Conservation (phyloP, 2,797 vertebrate species). For the Taeniopygia guttata region DNA sequence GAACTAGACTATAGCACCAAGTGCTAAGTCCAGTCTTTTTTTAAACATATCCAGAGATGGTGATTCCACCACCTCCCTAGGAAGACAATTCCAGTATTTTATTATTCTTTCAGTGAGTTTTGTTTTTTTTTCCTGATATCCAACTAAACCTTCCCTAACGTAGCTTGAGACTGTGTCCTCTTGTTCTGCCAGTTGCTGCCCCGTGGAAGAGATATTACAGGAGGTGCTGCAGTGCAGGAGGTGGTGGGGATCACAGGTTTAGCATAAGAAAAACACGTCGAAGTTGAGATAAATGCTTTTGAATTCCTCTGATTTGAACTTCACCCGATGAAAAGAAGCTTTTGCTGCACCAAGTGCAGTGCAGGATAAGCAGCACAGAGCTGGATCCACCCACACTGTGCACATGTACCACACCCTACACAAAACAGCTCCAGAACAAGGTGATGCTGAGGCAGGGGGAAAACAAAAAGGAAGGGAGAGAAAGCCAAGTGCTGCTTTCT, state of each 20-base stretch:
- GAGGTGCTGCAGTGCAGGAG: not conserved
- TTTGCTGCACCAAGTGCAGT: not conserved
- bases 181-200: too few species aligned
- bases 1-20: too few species aligned
- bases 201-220: too few species aligned
- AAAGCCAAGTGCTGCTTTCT: not conserved
- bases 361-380: not conserved
- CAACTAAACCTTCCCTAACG: too few species aligned
- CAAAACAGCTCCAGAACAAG: not conserved
- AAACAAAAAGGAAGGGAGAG: not conserved
- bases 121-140: too few species aligned
- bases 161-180: too few species aligned
- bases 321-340: not conserved
- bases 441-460: not conserved
- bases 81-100: too few species aligned
- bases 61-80: too few species aligned
- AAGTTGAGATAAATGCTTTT: not conserved
- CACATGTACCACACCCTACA: too few species aligned
- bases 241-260: not conserved
- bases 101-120: too few species aligned
- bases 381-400: fast-evolving
- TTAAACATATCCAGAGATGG: too few species aligned
- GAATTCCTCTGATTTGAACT: not conserved
- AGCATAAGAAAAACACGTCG: fast-evolving
- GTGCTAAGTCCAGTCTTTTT: too few species aligned